Conservation (phyloP, 1,140 invertebrate species). For the Drusus annulatus region DNA sequence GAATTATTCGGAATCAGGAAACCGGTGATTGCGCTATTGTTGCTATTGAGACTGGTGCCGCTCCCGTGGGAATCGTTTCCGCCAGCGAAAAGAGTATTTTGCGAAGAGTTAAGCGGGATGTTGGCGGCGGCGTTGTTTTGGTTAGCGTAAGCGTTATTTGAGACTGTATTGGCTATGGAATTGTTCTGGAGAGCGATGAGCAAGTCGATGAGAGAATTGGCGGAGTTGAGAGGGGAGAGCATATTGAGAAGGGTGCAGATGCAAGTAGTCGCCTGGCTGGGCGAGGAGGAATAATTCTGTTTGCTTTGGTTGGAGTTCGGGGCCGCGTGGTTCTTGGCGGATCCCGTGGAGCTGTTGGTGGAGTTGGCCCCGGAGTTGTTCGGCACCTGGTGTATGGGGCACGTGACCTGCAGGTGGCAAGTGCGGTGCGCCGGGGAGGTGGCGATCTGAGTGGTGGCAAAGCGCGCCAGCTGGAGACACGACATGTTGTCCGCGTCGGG, state of each 20-base stretch:
- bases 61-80: conserved; percentile 55
- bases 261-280: conserved; percentile 63
- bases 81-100: conserved; percentile 50
- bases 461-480: conserved; percentile 69
- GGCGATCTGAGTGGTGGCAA: conserved; percentile 67
- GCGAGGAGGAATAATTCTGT: conserved; percentile 44
- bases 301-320: conserved; percentile 15
- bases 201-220: conserved; percentile 67
- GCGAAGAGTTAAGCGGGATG: conserved; percentile 44
- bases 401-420: conserved; percentile 66
- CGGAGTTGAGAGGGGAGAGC: conserved; percentile 66
- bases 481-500: conserved; percentile 68
- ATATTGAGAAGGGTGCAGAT: conserved; percentile 68
- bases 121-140: conserved; percentile 40
- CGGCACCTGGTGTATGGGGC: conserved; percentile 65
- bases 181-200: conserved; percentile 68
- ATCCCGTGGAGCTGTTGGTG: conserved; percentile 63
- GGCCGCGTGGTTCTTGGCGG: conserved; percentile 60
- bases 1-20: conserved; percentile 46
- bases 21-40: conserved; percentile 34
- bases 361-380: conserved; percentile 63
- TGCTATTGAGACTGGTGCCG: conserved; percentile 55
- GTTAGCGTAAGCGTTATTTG: too few relatives aligned
- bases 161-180: conserved; percentile 54
- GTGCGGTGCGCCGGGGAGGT: conserved; percentile 66